Evolutionary conservation across 2,113 vertebrate genomes (phyloP).

Genomic region (Cheilinus undulatus): DNA sequence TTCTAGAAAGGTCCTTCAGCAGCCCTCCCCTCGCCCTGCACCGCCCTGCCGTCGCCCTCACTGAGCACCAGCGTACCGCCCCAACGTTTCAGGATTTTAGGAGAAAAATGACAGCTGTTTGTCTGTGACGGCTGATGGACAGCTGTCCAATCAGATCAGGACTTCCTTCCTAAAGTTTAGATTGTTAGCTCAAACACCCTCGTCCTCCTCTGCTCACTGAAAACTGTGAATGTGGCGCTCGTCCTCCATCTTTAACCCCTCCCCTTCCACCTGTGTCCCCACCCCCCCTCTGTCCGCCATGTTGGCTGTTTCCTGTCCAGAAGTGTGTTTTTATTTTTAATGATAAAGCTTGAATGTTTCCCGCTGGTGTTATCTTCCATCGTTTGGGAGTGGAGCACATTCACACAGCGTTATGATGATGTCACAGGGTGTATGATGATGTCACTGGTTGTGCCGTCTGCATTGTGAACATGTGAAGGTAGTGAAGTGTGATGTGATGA

Average conservation of each 20-base stretch:
- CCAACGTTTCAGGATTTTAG: no score
- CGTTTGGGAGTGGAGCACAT: constrained; percentile 1
- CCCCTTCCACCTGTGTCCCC: neutral
- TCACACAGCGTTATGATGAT: constrained; percentile 19
- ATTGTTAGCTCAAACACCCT: constrained; percentile 2
- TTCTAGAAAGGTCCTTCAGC: constrained; percentile 80
- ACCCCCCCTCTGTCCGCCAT: constrained; percentile 5
- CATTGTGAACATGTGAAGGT: no score
- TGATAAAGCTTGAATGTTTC: constrained; percentile 58
- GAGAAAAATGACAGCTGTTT: no score
- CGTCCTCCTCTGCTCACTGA: constrained; percentile 23
- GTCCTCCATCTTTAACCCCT: constrained; percentile 5
- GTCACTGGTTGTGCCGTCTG: constrained; percentile 16
- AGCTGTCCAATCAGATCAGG: constrained; percentile 1
- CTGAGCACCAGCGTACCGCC: constrained; percentile 40
- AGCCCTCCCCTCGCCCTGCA: neutral
- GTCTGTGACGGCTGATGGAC: neutral
- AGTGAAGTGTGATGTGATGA: constrained; percentile 20
- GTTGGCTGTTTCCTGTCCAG: constrained; percentile 40
- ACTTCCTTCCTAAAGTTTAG: constrained; percentile 5
- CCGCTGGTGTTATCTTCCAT: constrained; percentile 27
- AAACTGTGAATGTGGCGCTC: constrained; percentile 53
- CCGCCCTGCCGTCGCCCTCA: neutral
- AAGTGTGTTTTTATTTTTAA: constrained; percentile 59
- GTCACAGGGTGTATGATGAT: constrained; percentile 29